phyloP scores from a whole-genome alignment of 2,797 vertebrate genomes.

The Arnoldichthys spilopterus region DNA sequence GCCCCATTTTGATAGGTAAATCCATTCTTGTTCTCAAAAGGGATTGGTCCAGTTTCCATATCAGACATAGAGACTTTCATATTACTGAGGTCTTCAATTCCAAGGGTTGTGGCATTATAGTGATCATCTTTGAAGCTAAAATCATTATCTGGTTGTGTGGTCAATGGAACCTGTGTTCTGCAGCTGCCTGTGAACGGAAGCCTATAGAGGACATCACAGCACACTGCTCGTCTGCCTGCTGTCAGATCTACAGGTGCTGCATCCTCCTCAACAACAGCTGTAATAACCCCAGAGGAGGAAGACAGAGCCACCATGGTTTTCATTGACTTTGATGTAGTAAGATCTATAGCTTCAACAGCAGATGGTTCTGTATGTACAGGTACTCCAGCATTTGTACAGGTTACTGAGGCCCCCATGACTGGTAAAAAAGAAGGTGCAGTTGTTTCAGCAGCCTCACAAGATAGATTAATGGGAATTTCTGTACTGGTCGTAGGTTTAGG shows the following conservation, averaged over 20 bases:
- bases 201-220: conserved; percentile 97
- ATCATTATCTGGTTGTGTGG: conserved; percentile 88
- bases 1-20: conserved; percentile 86
- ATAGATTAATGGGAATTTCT: conserved; percentile 92
- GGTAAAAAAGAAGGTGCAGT: conserved; percentile 75
- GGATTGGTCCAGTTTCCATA: conserved; percentile 85
- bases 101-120: conserved; percentile 81
- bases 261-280: conserved; percentile 91
- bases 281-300: conserved; percentile 83
- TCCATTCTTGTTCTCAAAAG: conserved; percentile 89
- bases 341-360: conserved; percentile 87
- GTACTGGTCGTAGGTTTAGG: conserved; percentile 70
- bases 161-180: conserved; percentile 85
- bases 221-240: conserved; percentile 90
- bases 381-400: conserved; percentile 77
- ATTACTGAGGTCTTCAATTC: conserved; percentile 85
- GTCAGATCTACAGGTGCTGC: conserved; percentile 95
- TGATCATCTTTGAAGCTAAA: conserved; percentile 89
- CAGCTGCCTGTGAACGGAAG: conserved; percentile 95
- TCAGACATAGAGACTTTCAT: conserved; percentile 91
- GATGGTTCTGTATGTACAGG: conserved; percentile 72
- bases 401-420: conserved; percentile 70
- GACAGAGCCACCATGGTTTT: conserved; percentile 89
- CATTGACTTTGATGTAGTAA: conserved; percentile 91
- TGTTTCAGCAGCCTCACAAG: conserved; percentile 79